Evolutionary conservation across 2,888 invertebrate genomes (phyloP).

Genomic region (Athrips mouffetella): DNA sequence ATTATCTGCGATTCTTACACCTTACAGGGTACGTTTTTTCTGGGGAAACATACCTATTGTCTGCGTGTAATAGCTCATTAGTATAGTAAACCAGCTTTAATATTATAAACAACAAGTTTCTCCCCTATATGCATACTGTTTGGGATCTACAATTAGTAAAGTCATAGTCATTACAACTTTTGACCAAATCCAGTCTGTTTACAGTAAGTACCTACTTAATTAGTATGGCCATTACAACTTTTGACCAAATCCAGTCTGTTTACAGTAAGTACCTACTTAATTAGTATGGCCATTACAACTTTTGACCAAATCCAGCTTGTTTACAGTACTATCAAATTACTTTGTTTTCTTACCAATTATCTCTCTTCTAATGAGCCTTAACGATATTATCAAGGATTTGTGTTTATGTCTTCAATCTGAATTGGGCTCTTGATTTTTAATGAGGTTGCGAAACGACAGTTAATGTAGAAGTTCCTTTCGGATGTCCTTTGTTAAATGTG

Average conservation of each 20-base stretch:
- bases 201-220: background rate
- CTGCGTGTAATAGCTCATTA: too few relatives aligned
- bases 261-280: background rate
- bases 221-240: background rate
- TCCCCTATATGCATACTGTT: too few relatives aligned
- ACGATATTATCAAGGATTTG: slow-evolving; percentile 1
- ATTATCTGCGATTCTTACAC: too few relatives aligned
- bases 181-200: background rate
- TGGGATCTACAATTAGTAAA: too few relatives aligned
- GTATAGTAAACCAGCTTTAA: too few relatives aligned
- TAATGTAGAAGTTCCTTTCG: background rate
- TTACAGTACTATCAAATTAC: slow-evolving; percentile 6
- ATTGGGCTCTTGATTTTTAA: slow-evolving; percentile 4
- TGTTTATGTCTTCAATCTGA: background rate
- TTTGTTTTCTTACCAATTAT: slow-evolving; percentile 19
- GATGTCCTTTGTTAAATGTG: background rate
- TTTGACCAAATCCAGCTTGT: background rate
- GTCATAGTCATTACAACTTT: background rate
- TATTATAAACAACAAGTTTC: too few relatives aligned
- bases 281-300: background rate
- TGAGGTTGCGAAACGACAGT: background rate
- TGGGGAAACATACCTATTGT: too few relatives aligned
- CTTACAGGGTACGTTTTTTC: too few relatives aligned
- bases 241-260: background rate
- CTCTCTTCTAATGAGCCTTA: slow-evolving; percentile 10